These are phyloP conservation scores for Archips crataeganus DNA, from an alignment of 2,888 invertebrate genomes.

Conservation along the genomic window DNA sequence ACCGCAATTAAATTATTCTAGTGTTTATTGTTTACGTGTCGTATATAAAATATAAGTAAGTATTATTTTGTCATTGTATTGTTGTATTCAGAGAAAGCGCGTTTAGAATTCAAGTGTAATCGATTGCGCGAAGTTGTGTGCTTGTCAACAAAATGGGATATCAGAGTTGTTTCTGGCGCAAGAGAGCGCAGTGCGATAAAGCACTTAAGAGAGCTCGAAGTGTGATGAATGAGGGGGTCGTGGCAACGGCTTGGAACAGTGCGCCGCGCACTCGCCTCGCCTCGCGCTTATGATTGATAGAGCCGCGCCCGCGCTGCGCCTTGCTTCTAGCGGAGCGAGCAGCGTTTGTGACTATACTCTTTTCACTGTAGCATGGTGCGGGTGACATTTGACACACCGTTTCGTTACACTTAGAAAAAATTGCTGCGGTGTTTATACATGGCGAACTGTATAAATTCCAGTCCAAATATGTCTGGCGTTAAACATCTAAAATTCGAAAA, in stretches of 20 bases:
- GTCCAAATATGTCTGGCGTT: too few relatives aligned
- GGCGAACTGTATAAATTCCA: too few relatives aligned
- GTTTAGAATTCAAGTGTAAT: slow-evolving; percentile 40
- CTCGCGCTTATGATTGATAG: slow-evolving; percentile 74
- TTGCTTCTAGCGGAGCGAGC: slow-evolving; percentile 17
- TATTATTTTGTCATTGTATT: neutral
- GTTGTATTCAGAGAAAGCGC: slow-evolving; percentile 6
- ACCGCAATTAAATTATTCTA: neutral
- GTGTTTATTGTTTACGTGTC: neutral
- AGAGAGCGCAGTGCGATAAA: slow-evolving; percentile 59
- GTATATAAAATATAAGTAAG: neutral
- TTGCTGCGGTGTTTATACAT: too few relatives aligned
- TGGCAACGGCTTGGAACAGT: slow-evolving; percentile 66
- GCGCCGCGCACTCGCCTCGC: slow-evolving; percentile 54
- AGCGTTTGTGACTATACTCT: slow-evolving; percentile 7
- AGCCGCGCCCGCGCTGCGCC: slow-evolving; percentile 50
- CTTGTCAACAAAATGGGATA: slow-evolving; percentile 48
- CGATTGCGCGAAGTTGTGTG: slow-evolving; percentile 48
- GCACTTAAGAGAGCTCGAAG: slow-evolving; percentile 80
- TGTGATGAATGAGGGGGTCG: slow-evolving; percentile 78
- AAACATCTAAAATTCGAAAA: too few relatives aligned
- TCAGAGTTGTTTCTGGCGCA: slow-evolving; percentile 51
- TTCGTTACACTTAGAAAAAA: too few relatives aligned
- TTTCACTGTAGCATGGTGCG: too few relatives aligned
- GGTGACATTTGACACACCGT: too few relatives aligned